These are phyloP conservation scores for Pachypsylla venusta DNA, from an alignment of 1,140 invertebrate species.

Conservation along the genomic window DNA sequence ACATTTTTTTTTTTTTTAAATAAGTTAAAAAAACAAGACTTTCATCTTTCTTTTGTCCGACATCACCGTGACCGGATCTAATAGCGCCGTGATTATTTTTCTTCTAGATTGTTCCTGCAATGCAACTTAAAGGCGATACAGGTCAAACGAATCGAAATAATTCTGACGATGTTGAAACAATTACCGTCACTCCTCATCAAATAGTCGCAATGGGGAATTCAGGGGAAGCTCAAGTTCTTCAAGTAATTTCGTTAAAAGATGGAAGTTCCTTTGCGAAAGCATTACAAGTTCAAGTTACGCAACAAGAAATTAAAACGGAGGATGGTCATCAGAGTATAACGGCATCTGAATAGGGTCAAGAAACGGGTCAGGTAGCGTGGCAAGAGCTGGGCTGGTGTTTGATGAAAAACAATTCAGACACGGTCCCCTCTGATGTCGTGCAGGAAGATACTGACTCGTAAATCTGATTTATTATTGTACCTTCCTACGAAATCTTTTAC, in stretches of 20 bases:
- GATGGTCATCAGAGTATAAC: neutral
- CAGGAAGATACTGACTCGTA: too few relatives aligned
- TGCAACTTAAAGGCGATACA: conserved; percentile 13
- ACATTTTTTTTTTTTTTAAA: too few relatives aligned
- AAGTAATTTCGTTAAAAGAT: conserved; percentile 67
- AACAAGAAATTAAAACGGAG: conserved; percentile 22
- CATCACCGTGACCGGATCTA: too few relatives aligned
- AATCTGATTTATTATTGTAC: too few relatives aligned
- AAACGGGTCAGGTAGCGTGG: conserved; percentile 3
- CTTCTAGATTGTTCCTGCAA: neutral
- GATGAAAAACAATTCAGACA: neutral
- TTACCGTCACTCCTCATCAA: conserved; percentile 48
- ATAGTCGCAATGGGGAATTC: conserved; percentile 56
- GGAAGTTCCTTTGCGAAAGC: conserved; percentile 60
- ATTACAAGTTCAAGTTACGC: conserved; percentile 40
- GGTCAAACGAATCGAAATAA: conserved; percentile 37
- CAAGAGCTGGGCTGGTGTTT: neutral
- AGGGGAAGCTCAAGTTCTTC: conserved; percentile 51
- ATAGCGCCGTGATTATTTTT: too few relatives aligned
- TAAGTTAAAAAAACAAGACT: too few relatives aligned
- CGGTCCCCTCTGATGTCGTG: neutral
- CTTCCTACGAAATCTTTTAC: too few relatives aligned
- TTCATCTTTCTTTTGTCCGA: too few relatives aligned
- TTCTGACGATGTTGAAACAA: conserved; percentile 39
- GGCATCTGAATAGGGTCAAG: neutral